These are phyloP conservation scores for Siphamia tubifer DNA, from an alignment of 2,113 vertebrate species.

Conservation along the genomic window DNA sequence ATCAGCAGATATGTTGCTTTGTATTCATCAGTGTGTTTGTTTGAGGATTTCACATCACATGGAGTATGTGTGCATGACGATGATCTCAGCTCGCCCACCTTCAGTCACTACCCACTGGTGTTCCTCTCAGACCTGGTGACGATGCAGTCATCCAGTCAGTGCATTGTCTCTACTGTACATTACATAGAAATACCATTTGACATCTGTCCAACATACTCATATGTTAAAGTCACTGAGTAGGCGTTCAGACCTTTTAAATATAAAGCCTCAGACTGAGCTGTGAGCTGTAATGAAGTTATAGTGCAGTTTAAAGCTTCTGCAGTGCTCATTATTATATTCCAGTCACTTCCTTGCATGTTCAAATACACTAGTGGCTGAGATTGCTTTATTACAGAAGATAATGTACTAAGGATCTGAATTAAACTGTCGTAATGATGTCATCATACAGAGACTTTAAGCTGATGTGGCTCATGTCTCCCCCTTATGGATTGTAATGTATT, in stretches of 20 bases:
- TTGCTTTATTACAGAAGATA: constrained; percentile 13
- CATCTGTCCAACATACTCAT: constrained; percentile 16
- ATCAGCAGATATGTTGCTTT: constrained; percentile 39
- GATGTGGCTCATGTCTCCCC: constrained; percentile 48
- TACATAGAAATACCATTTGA: constrained; percentile 20
- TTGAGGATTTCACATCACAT: not conserved
- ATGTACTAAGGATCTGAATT: constrained; percentile 42
- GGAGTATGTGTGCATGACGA: not conserved
- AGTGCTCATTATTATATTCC: constrained; percentile 6
- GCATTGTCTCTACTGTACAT: not conserved
- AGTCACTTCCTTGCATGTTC: not conserved
- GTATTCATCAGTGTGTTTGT: constrained; percentile 9
- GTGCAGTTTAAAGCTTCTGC: constrained; percentile 32
- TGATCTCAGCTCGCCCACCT: constrained; percentile 32
- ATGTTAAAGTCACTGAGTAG: not conserved
- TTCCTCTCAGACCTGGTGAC: constrained; percentile 33
- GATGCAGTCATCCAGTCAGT: constrained; percentile 29
- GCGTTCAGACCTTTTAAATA: constrained; percentile 23
- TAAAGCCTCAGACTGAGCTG: constrained; percentile 13
- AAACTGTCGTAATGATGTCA: constrained; percentile 41
- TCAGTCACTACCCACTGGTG: constrained; percentile 11
- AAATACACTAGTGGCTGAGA: not conserved
- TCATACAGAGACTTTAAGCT: constrained; percentile 19
- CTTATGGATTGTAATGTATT: constrained; percentile 36
- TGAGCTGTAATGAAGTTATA: constrained; percentile 26